phyloP scores from a whole-genome alignment of 2,797 vertebrate species.

The Oophaga sylvatica region DNA sequence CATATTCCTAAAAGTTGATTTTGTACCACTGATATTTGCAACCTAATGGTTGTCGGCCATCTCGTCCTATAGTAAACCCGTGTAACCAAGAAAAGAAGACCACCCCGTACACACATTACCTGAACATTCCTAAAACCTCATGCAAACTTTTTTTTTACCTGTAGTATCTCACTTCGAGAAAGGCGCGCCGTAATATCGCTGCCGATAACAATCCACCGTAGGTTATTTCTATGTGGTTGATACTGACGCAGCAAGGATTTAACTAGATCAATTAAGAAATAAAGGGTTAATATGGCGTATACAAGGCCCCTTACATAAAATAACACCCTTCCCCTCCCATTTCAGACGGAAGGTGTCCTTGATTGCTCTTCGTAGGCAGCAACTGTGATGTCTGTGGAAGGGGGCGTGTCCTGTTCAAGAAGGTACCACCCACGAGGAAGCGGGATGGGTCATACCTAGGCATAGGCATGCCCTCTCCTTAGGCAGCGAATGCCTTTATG shows the following conservation, averaged over 20 bases:
- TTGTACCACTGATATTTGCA: background rate
- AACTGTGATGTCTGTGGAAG: no score
- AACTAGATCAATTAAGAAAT: background rate
- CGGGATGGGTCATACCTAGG: background rate
- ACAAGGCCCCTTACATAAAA: background rate
- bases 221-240: background rate
- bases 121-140: slow-evolving; percentile 6
- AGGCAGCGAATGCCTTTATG: background rate
- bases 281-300: background rate
- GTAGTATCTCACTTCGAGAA: background rate
- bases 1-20: background rate
- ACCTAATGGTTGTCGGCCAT: no score
- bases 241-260: background rate
- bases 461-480: background rate
- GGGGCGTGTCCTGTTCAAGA: background rate
- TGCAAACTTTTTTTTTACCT: background rate
- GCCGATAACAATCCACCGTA: background rate
- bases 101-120: background rate
- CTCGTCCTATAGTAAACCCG: background rate
- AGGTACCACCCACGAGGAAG: background rate
- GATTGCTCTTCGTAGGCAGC: no score
- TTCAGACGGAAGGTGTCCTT: background rate
- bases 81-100: background rate
- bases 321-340: background rate
- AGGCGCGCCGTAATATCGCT: background rate